Evolutionary conservation across 2,113 vertebrate genomes (phyloP), one percentile per base, ranked within the genome.

Genomic region (Ctenodactylus gundi): DNA sequence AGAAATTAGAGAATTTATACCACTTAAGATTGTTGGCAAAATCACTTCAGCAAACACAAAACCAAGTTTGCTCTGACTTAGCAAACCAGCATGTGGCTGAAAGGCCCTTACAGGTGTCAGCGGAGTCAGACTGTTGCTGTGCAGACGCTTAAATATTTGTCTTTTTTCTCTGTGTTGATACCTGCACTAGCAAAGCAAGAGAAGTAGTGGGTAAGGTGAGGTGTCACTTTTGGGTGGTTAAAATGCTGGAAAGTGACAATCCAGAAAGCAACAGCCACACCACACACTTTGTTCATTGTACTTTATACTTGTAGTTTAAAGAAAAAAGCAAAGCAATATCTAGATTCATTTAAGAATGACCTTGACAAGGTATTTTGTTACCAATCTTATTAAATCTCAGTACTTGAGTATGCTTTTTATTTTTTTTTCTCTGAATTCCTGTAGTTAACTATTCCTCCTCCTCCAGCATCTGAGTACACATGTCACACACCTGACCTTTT

Each of bases 231-330:
- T 13, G 34, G 36, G 6, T 75, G 44, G 23, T 25, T 44, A n/a
- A 29, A 39, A 44, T 78, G 25, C 46, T 29, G 1, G 20, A 27
- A 18, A 49, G 25, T 18, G 44, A 15, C 1, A 25, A n/a, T 14
- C 10, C 6, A 31, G 36, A 5, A 25, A 8, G 7, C 1, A 0
- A 34, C 31, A 0, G n/a, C 55, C 39, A 51, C 7, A 0, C 73
- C 27, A 13, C 8, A 31, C 58, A n/a, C n/a, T n/a, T n/a, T 85
- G 0, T 55, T 67, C 46, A 8, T 5, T 70, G 20, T 77, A 7
- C 53, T 27, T 83, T 4, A 3, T 9, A 34, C 29, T 80, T 76
- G 46, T 3, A 75, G 3, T 46, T 76, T n/a, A 34, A 44, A 44
- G 41, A 75, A 23, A 18, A 72, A 55, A 57, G n/a, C 44, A 72